Conservation (phyloP, 2,797 vertebrate species). For the Malurus leucopterus region DNA sequence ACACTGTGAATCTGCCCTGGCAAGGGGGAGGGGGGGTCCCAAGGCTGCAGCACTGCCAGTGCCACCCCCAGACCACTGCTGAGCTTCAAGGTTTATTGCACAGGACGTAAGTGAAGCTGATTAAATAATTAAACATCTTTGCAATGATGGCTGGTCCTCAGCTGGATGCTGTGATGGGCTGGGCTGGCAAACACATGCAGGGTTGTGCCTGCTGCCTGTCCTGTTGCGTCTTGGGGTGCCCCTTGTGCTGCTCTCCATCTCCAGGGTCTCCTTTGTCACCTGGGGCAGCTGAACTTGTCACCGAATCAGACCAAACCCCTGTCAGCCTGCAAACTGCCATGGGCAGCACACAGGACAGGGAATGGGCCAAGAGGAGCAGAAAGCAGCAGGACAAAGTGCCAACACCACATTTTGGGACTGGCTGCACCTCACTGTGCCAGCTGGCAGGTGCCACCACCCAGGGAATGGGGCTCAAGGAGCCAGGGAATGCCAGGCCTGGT, state of each 20-base stretch:
- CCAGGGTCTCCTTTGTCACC: background rate
- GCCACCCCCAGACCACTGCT: background rate
- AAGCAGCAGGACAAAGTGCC: background rate
- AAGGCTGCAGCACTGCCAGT: background rate
- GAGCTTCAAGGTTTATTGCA: background rate
- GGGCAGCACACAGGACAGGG: accelerated
- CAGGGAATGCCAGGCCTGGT: accelerated
- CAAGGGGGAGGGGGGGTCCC: background rate
- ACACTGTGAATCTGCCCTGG: background rate
- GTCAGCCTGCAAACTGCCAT: background rate
- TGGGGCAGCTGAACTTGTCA: background rate
- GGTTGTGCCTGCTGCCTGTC: background rate
- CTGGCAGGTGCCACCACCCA: accelerated
- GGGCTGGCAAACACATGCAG: background rate
- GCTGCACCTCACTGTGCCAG: background rate
- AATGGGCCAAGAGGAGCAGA: background rate
- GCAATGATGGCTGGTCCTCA: accelerated
- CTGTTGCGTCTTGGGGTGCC: background rate
- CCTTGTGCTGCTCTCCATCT: background rate
- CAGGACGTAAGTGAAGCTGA: background rate
- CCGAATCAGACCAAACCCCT: accelerated
- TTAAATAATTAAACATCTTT: background rate
- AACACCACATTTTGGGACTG: accelerated
- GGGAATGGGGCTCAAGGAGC: accelerated
- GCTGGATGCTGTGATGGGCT: background rate